phyloP scores from a whole-genome alignment of 2,797 vertebrate genomes.

The Lithobates pipiens region DNA sequence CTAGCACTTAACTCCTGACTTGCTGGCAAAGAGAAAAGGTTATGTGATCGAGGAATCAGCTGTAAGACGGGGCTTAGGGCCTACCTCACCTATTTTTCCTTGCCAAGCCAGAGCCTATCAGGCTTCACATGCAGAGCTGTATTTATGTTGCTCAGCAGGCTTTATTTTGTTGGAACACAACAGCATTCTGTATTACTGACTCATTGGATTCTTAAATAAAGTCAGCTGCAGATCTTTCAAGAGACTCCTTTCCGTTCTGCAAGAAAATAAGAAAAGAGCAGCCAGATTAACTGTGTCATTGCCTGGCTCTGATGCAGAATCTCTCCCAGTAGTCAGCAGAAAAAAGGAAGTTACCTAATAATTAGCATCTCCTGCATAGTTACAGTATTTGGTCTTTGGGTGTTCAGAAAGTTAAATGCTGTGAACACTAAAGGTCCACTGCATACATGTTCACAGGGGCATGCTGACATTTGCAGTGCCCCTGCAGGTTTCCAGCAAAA shows the following conservation, averaged over 20 bases:
- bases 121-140: slow-evolving; percentile 6
- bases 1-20: neutral
- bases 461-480: no score
- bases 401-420: no score
- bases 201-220: slow-evolving; percentile 53
- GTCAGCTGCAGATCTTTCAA: slow-evolving; percentile 54
- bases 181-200: slow-evolving; percentile 52
- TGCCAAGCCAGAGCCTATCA: neutral
- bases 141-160: slow-evolving; percentile 35
- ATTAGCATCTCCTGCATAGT: no score
- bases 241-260: slow-evolving; percentile 16
- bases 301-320: neutral
- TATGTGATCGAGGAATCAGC: slow-evolving; percentile 23
- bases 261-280: neutral
- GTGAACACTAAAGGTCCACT: no score
- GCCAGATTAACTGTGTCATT: slow-evolving; percentile 38
- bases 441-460: no score
- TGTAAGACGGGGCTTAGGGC: neutral
- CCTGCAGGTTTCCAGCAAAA: no score
- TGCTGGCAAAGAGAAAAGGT: neutral
- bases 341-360: neutral
- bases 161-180: slow-evolving; percentile 48
- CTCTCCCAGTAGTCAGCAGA: neutral
- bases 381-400: no score
- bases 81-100: neutral